Percentiles rank a stretch among this genome's conserved stretches.
These are phyloP conservation scores for Saccostrea glomerata DNA, from an alignment of 1,140 invertebrate genomes.

Conservation along the genomic window DNA sequence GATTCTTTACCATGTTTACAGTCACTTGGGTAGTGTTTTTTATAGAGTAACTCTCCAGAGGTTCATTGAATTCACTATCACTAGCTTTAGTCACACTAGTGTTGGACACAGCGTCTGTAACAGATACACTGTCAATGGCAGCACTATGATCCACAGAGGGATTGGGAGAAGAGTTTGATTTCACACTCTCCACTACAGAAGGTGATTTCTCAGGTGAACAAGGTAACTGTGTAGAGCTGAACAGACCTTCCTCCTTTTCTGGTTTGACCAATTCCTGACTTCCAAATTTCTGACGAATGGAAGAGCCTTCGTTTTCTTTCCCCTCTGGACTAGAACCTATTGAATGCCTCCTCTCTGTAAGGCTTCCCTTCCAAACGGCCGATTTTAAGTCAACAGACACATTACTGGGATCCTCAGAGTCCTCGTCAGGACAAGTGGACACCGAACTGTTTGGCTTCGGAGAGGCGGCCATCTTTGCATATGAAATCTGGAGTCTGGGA, in stretches of 20 bases:
- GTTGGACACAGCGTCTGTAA: not conserved
- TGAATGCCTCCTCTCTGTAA: slow-evolving; percentile 72
- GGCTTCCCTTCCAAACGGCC: slow-evolving; percentile 71
- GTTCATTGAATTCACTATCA: slow-evolving; percentile 25
- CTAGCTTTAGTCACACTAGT: slow-evolving; percentile 10
- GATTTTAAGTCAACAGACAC: slow-evolving; percentile 51
- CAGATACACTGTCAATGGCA: slow-evolving; percentile 8
- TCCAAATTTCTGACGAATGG: slow-evolving; percentile 54
- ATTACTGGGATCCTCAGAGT: slow-evolving; percentile 51
- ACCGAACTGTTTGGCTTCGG: slow-evolving; percentile 59
- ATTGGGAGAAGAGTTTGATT: not conserved
- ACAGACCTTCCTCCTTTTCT: slow-evolving; percentile 32
- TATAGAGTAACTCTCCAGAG: slow-evolving; percentile 21
- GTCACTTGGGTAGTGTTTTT: slow-evolving; percentile 2
- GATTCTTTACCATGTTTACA: not conserved
- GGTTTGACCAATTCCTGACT: slow-evolving; percentile 57
- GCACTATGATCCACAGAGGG: slow-evolving; percentile 15
- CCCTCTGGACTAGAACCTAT: slow-evolving; percentile 74
- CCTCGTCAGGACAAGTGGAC: slow-evolving; percentile 45
- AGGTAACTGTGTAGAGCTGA: slow-evolving; percentile 18
- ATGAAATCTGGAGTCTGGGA: slow-evolving; percentile 66
- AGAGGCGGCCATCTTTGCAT: slow-evolving; percentile 72
- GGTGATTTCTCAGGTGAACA: slow-evolving; percentile 8
- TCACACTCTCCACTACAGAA: not conserved
- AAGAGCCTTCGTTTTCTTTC: slow-evolving; percentile 50